A percentile compares a stretch with the other conserved stretches of the same genome.
phyloP scores from a whole-genome alignment of 2,888 invertebrate species.

The Nipponacmea schrenckii region DNA sequence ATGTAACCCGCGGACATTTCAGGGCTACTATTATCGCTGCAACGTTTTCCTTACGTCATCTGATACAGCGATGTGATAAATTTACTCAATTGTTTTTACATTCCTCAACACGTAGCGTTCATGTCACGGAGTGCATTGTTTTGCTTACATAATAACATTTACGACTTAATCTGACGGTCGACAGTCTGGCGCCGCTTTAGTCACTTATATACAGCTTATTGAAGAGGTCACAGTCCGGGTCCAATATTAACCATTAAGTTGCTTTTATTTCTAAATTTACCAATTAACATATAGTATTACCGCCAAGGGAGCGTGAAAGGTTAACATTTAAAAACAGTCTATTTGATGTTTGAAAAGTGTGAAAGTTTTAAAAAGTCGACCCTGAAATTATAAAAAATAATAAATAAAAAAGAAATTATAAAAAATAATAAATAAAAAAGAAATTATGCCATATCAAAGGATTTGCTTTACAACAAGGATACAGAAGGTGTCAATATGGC shows the following conservation, averaged over 20 bases:
- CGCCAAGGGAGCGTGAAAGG: not conserved
- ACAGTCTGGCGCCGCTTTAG: not conserved
- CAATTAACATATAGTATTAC: not conserved
- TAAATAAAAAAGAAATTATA: no score
- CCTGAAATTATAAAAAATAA: no score
- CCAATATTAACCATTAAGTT: not conserved
- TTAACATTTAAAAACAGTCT: not conserved
- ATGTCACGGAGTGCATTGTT: slow-evolving; percentile 1
- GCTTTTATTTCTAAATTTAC: no score
- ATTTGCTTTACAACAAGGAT: no score
- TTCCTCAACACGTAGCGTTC: not conserved
- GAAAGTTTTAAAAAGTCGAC: no score
- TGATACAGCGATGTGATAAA: not conserved
- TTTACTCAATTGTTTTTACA: not conserved
- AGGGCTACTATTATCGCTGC: no score
- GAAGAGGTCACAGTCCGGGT: not conserved
- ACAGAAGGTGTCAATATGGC: no score
- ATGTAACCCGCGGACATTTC: no score
- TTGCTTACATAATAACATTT: slow-evolving; percentile 4
- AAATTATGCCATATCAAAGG: no score
- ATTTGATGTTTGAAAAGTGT: no score
- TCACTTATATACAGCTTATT: not conserved
- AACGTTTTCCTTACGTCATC: no score
- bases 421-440: no score
- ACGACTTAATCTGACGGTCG: not conserved